Base-by-base conservation (phyloP, 2,888 invertebrate genomes). In the Chironomus tentans region DNA sequence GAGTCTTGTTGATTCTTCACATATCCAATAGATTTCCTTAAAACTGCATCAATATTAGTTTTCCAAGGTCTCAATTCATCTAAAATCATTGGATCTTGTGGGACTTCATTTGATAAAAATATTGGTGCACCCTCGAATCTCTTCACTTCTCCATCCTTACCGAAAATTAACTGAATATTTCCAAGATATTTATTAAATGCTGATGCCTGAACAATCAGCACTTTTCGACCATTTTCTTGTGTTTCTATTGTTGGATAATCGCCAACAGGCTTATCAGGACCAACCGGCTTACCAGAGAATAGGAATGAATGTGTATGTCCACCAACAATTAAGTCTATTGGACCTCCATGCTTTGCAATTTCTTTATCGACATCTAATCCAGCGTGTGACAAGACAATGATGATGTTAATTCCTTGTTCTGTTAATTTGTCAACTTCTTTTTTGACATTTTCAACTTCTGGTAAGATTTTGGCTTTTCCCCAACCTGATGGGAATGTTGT, bases 281-380 rank as follows among this genome's bases (percentile, higher is more conserved):
- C 88, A 0, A 88, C 88, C 2, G 81, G 83, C 2, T 85, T 85
- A 0, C 86, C 87, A 6, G 89, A 89, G 81, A 88, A 94, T 0
- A 95, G 86, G 79, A 95, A 88, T 0, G 91, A 90, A 82, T 95
- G 92, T 0, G 92, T 91, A 81, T 95, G 95, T 0, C 90, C 92
- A 5, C 95, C 95, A n/a, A 95, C 91, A 76, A 95, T 91, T 0
- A 95, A 86, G 81, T 94, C 92, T 74, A 95, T 87, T 0, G 88
- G 86, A 2, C 91, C 87, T 48, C 87, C 89, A 3, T 86, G 84
- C 2, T 82, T 81, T 0, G 93, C 94, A 78, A 94, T 88, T 38
- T 84, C 81, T 85, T 86, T 84, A 79, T 92, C 92, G 18, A 88
- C 87, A 2, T 88, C 87, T 68, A 92, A 86, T 2, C 95, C 94